Evolutionary conservation across 2,888 invertebrate species (phyloP).

Genomic region (Drosophila atroscutellata): DNA sequence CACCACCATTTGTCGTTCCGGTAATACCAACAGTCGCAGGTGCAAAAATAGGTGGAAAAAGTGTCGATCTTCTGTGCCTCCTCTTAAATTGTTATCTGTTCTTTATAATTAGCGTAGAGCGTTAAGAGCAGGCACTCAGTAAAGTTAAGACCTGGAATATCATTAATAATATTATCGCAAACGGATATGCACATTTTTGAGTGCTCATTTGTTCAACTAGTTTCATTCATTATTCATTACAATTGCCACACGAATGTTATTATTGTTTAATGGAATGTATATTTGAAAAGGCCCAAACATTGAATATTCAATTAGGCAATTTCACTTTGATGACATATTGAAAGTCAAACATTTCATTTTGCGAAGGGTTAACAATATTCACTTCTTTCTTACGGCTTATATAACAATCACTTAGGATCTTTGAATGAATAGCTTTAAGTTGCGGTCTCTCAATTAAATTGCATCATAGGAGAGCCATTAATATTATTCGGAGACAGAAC

Average conservation of each 20-base stretch:
- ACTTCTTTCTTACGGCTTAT: not conserved
- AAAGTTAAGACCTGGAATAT: not conserved
- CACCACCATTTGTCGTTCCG: not conserved
- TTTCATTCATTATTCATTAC: not conserved
- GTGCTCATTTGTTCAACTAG: not conserved
- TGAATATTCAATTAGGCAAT: not conserved
- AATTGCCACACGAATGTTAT: not conserved
- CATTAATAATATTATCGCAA: not conserved
- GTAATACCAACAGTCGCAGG: slow-evolving; percentile 23
- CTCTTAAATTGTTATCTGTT: not conserved
- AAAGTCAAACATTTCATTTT: not conserved
- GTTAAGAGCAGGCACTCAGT: not conserved
- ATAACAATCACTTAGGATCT: not conserved
- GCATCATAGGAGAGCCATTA: not conserved
- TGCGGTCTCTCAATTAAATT: not conserved
- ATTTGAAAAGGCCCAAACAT: not conserved
- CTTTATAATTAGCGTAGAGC: not conserved
- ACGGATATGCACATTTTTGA: not conserved
- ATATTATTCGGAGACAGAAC: not conserved
- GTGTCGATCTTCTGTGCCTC: not conserved
- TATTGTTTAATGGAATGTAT: too few species aligned
- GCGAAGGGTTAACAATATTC: not conserved
- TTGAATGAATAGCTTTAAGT: not conserved
- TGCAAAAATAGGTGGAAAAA: not conserved
- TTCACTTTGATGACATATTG: not conserved